phyloP scores from a whole-genome alignment of 2,888 invertebrate genomes.

The Aleiodes testaceus region DNA sequence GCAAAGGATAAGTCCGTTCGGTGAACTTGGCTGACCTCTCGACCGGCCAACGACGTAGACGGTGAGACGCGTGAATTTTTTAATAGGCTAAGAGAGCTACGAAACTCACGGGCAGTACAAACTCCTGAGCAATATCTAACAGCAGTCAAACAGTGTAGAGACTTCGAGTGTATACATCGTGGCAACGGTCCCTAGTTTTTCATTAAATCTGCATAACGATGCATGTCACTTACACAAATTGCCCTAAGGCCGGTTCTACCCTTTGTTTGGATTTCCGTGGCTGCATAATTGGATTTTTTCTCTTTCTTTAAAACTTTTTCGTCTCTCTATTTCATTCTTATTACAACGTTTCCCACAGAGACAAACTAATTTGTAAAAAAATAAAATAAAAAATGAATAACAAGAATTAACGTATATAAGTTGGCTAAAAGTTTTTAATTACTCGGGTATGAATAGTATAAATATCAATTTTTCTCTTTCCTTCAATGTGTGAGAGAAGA shows the following conservation, averaged over 20 bases:
- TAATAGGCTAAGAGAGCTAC: slow-evolving; percentile 28
- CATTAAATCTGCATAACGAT: slow-evolving; percentile 39
- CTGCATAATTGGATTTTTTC: slow-evolving; percentile 36
- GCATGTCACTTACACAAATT: slow-evolving; percentile 41
- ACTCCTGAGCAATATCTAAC: slow-evolving; percentile 18
- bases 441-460: slow-evolving; percentile 2
- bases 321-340: slow-evolving; percentile 23
- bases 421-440: slow-evolving; percentile 20
- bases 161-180: slow-evolving; percentile 9
- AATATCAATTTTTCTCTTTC: slow-evolving; percentile 19
- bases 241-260: slow-evolving; percentile 26
- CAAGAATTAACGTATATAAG: not conserved
- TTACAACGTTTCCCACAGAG: slow-evolving; percentile 11
- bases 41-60: slow-evolving; percentile 46
- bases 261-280: slow-evolving; percentile 38
- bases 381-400: no score
- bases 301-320: slow-evolving; percentile 15
- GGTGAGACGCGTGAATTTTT: slow-evolving; percentile 40
- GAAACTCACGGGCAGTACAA: slow-evolving; percentile 21
- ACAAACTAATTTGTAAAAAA: not conserved
- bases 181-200: slow-evolving; percentile 10
- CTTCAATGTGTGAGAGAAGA: slow-evolving; percentile 1
- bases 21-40: slow-evolving; percentile 56
- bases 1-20: slow-evolving; percentile 48
- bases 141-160: slow-evolving; percentile 27